Conservation (phyloP, 2,797 vertebrate genomes). For the Microhierax caerulescens region DNA sequence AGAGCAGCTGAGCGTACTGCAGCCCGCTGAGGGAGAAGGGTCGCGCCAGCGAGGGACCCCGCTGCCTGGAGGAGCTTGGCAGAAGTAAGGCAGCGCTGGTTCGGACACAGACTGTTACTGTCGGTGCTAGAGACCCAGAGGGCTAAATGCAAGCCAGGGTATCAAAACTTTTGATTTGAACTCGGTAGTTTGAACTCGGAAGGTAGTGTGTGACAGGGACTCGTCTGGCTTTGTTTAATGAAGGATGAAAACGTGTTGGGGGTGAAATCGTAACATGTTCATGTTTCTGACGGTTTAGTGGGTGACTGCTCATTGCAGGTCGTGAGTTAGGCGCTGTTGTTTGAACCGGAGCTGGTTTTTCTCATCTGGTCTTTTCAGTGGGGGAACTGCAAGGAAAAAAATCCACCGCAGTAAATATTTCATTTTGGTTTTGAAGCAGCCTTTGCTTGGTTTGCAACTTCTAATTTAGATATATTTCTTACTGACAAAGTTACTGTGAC, state of each 20-base stretch:
- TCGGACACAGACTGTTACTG: background rate
- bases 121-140: background rate
- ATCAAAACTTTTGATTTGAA: too few relatives aligned
- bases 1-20: background rate
- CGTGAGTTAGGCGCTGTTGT: background rate
- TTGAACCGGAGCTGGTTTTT: background rate
- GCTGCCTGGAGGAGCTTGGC: background rate
- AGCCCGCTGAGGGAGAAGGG: background rate
- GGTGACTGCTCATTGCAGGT: background rate
- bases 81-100: conserved; percentile 47
- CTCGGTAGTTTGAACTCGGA: background rate
- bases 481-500: background rate
- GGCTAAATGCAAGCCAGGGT: background rate
- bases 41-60: background rate
- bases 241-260: background rate
- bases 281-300: background rate
- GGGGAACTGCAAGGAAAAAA: background rate
- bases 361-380: background rate
- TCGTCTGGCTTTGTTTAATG: background rate
- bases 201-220: background rate
- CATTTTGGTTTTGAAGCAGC: background rate
- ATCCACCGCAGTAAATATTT: background rate
- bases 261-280: rapidly evolving
- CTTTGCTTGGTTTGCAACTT: background rate
- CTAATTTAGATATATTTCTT: background rate